These are phyloP conservation scores for Epicampocera succincta DNA, from an alignment of 2,888 invertebrate genomes.

Conservation along the genomic window DNA sequence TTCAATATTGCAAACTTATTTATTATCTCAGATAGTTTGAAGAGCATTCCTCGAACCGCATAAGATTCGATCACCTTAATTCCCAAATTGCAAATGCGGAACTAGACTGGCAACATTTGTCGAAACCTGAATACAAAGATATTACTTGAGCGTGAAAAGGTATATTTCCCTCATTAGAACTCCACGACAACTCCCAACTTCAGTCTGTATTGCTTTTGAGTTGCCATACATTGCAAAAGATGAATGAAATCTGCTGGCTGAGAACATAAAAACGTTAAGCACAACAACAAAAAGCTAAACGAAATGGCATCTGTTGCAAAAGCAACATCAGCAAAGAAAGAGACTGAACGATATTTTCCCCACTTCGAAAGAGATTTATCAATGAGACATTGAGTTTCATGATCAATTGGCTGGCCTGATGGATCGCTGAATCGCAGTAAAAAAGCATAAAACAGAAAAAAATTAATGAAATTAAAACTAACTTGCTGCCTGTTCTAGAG, in stretches of 20 bases:
- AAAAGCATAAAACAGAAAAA: constrained; percentile 17
- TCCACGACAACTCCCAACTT: constrained; percentile 21
- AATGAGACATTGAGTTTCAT: constrained; percentile 65
- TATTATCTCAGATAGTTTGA: too few species aligned
- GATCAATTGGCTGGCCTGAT: constrained; percentile 65
- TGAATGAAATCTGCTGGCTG: constrained; percentile 58
- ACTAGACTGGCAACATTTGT: too few species aligned
- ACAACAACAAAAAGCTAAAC: background rate
- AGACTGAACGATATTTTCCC: constrained; percentile 17
- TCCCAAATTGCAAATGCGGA: too few species aligned
- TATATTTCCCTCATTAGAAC: constrained; percentile 36
- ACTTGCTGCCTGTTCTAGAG: constrained; percentile 56
- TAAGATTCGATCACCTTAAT: too few species aligned
- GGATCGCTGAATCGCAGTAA: constrained; percentile 25
- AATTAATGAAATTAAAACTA: constrained; percentile 29
- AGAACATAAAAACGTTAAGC: constrained; percentile 10
- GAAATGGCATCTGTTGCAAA: constrained; percentile 46
- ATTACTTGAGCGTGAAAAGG: background rate
- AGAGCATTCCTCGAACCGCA: too few species aligned
- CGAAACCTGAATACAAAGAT: too few species aligned
- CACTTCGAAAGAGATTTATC: constrained; percentile 62
- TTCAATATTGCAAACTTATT: too few species aligned
- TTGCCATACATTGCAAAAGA: constrained; percentile 52
- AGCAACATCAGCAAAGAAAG: background rate
- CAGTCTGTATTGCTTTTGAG: constrained; percentile 31